These are phyloP conservation scores for Heterodera schachtii DNA, from an alignment of 1,140 invertebrate genomes.

Conservation along the genomic window DNA sequence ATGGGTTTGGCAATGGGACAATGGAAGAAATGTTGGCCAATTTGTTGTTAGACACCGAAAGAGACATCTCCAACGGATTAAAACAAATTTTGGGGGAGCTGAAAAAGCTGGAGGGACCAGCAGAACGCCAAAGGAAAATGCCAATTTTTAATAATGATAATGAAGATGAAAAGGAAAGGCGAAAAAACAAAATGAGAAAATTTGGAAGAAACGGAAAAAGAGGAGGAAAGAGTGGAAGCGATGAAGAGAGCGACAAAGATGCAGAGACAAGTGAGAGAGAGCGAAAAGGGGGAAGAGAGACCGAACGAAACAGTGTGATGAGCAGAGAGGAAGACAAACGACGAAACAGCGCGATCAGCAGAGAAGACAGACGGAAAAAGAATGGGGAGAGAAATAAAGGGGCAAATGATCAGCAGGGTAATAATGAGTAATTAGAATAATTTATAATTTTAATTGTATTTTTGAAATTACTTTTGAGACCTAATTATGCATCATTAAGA, in stretches of 20 bases:
- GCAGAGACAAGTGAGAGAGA: neutral
- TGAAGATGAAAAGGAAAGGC: neutral
- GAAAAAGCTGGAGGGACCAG: neutral
- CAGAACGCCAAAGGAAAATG: neutral
- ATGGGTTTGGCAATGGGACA: neutral
- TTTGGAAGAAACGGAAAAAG: neutral
- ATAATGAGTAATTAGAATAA: no score
- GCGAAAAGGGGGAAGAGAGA: neutral
- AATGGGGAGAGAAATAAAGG: no score
- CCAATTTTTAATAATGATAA: no score
- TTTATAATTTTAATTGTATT: no score
- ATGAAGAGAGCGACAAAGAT: neutral
- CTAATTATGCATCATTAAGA: no score
- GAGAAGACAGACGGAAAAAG: no score
- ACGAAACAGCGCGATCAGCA: no score
- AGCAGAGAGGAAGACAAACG: no score
- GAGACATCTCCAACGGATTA: neutral
- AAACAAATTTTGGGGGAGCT: neutral
- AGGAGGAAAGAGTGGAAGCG: neutral
- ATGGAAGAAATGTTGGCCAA: slow-evolving; percentile 7
- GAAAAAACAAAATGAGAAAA: neutral
- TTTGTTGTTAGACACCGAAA: slow-evolving; percentile 1
- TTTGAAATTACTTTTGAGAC: no score
- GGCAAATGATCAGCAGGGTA: no score
- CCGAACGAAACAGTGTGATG: no score